These are phyloP conservation scores for Helicoverpa assulta DNA, from an alignment of 2,888 invertebrate genomes.

Conservation along the genomic window DNA sequence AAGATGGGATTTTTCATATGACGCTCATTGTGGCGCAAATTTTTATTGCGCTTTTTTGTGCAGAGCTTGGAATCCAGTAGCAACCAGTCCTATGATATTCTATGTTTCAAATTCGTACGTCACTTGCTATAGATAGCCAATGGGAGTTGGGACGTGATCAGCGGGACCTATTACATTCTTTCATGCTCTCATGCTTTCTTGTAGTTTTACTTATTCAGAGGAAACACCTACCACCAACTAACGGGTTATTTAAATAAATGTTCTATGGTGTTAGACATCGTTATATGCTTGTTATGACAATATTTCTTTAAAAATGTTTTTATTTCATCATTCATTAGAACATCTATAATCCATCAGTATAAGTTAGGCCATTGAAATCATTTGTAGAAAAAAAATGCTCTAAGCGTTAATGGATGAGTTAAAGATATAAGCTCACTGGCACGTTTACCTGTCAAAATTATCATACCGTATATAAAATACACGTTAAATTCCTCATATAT, in stretches of 20 bases:
- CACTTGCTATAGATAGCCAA: not conserved
- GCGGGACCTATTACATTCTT: not conserved
- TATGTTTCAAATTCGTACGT: too few species aligned
- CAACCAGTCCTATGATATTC: too few species aligned
- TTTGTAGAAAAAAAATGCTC: too few species aligned
- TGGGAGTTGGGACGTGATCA: too few species aligned
- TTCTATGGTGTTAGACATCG: conserved; percentile 25
- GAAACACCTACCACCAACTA: conserved; percentile 26
- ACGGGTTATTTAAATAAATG: conserved; percentile 27
- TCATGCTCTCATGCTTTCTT: conserved; percentile 32
- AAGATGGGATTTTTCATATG: too few species aligned
- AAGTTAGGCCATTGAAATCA: not conserved
- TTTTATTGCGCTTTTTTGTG: too few species aligned
- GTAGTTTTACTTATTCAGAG: not conserved
- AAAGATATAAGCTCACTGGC: too few species aligned
- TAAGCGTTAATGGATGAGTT: too few species aligned
- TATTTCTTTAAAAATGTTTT: not conserved
- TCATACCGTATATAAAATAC: not conserved
- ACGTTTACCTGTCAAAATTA: too few species aligned
- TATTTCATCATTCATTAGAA: not conserved
- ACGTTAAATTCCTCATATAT: not conserved
- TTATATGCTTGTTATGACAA: conserved; percentile 6
- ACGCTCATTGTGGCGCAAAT: too few species aligned
- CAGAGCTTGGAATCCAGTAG: too few species aligned
- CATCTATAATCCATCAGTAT: not conserved